A percentile compares a stretch with the other conserved stretches of the same genome.
Conservation (phyloP, 1,140 invertebrate species). For the Tenebrio molitor region DNA sequence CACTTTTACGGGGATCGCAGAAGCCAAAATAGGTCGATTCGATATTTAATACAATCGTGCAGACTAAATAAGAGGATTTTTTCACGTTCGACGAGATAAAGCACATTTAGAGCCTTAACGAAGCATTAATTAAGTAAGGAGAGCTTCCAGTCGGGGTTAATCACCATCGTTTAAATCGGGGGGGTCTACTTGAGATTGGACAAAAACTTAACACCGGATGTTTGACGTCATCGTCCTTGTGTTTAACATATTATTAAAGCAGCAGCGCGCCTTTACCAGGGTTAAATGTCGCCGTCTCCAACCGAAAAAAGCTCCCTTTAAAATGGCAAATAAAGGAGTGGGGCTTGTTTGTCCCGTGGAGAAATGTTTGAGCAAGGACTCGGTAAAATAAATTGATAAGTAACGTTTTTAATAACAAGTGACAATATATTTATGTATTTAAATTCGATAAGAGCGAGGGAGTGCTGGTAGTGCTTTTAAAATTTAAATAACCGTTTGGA, state of each 20-base stretch:
- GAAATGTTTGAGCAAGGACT: neutral
- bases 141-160: constrained; percentile 22
- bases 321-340: constrained; percentile 36
- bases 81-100: constrained; percentile 21
- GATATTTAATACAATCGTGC: too few relatives aligned
- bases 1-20: too few relatives aligned
- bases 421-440: constrained; percentile 1
- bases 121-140: constrained; percentile 7
- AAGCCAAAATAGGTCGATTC: too few relatives aligned
- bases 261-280: constrained; percentile 36
- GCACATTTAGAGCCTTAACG: constrained; percentile 1
- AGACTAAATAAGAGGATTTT: constrained; percentile 35
- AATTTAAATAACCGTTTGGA: constrained; percentile 33
- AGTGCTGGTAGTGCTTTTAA: constrained; percentile 18
- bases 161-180: constrained; percentile 32
- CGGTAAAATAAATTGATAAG: constrained; percentile 20
- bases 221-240: constrained; percentile 41
- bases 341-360: neutral
- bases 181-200: constrained; percentile 26
- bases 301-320: constrained; percentile 35
- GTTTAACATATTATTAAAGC: constrained; percentile 41
- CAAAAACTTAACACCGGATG: constrained; percentile 41
- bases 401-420: constrained; percentile 6
- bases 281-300: constrained; percentile 27
- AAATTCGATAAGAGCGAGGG: neutral